Conservation (phyloP, 2,888 invertebrate species). For the Lithophane socia region DNA sequence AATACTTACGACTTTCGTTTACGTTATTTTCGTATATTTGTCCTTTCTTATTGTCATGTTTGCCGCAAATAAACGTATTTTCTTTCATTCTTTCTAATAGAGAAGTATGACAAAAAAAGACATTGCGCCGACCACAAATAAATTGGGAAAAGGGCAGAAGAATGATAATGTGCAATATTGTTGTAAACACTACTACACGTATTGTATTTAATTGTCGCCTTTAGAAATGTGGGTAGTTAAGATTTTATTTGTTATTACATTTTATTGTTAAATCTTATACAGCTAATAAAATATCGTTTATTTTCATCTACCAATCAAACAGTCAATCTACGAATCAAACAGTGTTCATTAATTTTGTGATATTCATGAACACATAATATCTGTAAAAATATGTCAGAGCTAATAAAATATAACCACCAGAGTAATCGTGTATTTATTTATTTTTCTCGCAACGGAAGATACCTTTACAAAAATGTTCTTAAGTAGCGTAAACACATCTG, state of each 20-base stretch:
- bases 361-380: neutral
- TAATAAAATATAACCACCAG: slow-evolving; percentile 2
- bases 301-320: neutral
- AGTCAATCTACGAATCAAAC: neutral
- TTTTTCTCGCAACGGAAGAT: neutral
- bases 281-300: neutral
- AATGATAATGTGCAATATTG: neutral
- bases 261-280: neutral
- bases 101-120: too few relatives aligned
- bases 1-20: too few relatives aligned
- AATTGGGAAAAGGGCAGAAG: too few relatives aligned
- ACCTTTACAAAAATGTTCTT: neutral
- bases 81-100: too few relatives aligned
- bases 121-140: too few relatives aligned
- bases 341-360: neutral
- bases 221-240: neutral
- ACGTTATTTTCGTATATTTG: too few relatives aligned
- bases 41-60: too few relatives aligned
- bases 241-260: neutral
- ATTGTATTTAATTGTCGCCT: neutral
- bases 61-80: too few relatives aligned
- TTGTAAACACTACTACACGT: neutral
- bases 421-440: slow-evolving; percentile 8
- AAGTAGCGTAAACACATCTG: slow-evolving; percentile 19
- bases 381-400: neutral